Conservation (phyloP, 1,140 invertebrate genomes). For the Nephotettix cincticeps region DNA sequence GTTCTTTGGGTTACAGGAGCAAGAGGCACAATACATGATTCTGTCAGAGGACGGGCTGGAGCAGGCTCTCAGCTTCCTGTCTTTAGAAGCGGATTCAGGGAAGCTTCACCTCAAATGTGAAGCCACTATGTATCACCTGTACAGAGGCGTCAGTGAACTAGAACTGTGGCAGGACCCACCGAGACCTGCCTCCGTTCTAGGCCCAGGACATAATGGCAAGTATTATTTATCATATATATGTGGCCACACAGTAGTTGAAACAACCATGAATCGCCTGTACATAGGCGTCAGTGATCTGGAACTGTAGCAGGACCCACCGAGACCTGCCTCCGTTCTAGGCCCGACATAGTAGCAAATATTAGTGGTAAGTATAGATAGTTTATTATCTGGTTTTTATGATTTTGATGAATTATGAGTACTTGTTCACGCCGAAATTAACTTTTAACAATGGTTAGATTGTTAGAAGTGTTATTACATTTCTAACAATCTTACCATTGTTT, state of each 20-base stretch:
- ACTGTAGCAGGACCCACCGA: constrained; percentile 24
- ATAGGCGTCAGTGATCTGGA: constrained; percentile 15
- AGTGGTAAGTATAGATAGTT: no score
- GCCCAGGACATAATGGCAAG: constrained; percentile 8
- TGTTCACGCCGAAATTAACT: no score
- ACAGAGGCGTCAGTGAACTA: constrained; percentile 16
- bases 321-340: constrained; percentile 24
- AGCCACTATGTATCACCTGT: constrained; percentile 22
- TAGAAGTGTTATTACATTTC: no score
- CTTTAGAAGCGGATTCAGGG: constrained; percentile 22
- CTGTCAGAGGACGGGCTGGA: neutral
- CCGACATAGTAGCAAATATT: neutral
- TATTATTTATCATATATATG: neutral
- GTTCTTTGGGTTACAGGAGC: neutral
- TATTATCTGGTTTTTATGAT: no score
- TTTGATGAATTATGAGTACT: no score
- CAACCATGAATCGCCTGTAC: constrained; percentile 24
- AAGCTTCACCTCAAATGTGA: constrained; percentile 23
- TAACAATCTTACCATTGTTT: no score
- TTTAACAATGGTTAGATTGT: no score
- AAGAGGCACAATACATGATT: constrained; percentile 4
- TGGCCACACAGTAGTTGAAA: no score
- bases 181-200: constrained; percentile 19
- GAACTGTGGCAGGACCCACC: constrained; percentile 29
- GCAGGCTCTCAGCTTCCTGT: constrained; percentile 6